A percentile compares a stretch with the other conserved stretches of the same genome.
phyloP scores from a whole-genome alignment of 2,113 vertebrate species.

The Cynopterus brachyotis region DNA sequence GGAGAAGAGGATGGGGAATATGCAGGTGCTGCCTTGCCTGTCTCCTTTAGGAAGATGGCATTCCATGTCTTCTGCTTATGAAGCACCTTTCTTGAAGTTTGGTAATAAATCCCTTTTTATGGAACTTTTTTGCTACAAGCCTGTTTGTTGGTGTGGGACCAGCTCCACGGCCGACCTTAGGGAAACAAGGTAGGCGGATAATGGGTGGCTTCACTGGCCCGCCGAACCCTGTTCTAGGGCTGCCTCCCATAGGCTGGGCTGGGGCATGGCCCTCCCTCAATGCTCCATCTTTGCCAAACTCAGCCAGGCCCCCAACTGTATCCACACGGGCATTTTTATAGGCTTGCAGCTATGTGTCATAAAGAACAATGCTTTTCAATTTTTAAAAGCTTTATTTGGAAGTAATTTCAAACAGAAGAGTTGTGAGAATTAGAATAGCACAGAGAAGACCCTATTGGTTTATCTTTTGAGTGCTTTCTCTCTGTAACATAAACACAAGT shows the following conservation, averaged over 20 bases:
- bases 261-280: neutral
- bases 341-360: neutral
- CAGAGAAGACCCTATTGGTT: neutral
- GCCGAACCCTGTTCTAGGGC: neutral
- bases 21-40: constrained; percentile 54
- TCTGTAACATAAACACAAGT: neutral
- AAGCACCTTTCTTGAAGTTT: constrained; percentile 78
- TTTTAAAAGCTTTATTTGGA: neutral
- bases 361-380: neutral
- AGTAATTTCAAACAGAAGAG: neutral
- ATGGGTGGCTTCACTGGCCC: neutral
- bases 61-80: constrained; percentile 75
- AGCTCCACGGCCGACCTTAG: neutral
- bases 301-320: neutral
- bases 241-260: neutral
- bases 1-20: neutral
- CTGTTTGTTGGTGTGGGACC: constrained; percentile 61
- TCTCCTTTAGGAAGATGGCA: constrained; percentile 11
- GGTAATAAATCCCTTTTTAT: constrained; percentile 82
- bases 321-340: neutral
- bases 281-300: neutral
- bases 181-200: neutral
- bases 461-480: neutral
- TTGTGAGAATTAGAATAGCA: neutral
- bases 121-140: constrained; percentile 58